Evolutionary conservation across 1,140 invertebrate species (phyloP).

Genomic region (Ceratosolen solmsi): DNA sequence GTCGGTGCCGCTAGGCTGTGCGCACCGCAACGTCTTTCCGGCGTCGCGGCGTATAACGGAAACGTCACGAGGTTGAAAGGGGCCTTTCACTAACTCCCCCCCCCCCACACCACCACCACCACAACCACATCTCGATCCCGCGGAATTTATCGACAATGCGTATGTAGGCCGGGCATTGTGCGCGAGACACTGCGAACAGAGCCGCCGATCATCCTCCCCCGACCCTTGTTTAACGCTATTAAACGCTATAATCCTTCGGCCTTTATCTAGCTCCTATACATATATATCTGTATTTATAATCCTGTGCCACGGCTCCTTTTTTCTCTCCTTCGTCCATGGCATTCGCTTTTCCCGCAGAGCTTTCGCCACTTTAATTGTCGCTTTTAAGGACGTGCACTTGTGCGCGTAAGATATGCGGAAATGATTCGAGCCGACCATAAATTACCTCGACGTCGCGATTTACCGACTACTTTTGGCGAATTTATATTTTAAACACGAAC

Average conservation of each 20-base stretch:
- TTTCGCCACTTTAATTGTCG: too few relatives aligned
- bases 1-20: background rate
- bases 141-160: constrained; percentile 44
- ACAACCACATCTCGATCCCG: background rate
- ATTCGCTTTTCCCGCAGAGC: too few relatives aligned
- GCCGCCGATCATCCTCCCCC: constrained; percentile 6
- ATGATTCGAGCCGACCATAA: too few relatives aligned
- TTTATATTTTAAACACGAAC: too few relatives aligned
- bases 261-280: too few relatives aligned
- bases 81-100: background rate
- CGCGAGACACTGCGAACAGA: background rate
- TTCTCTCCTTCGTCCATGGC: too few relatives aligned
- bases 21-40: constrained; percentile 32
- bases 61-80: constrained; percentile 37
- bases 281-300: too few relatives aligned
- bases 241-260: background rate
- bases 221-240: background rate
- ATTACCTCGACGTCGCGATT: too few relatives aligned
- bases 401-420: background rate
- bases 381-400: too few relatives aligned
- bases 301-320: too few relatives aligned
- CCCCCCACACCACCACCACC: background rate
- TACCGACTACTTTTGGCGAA: too few relatives aligned
- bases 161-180: constrained; percentile 48
- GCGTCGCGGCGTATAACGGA: constrained; percentile 19